Conservation (phyloP, 2,113 vertebrate species). For the Callaeas wilsoni region DNA sequence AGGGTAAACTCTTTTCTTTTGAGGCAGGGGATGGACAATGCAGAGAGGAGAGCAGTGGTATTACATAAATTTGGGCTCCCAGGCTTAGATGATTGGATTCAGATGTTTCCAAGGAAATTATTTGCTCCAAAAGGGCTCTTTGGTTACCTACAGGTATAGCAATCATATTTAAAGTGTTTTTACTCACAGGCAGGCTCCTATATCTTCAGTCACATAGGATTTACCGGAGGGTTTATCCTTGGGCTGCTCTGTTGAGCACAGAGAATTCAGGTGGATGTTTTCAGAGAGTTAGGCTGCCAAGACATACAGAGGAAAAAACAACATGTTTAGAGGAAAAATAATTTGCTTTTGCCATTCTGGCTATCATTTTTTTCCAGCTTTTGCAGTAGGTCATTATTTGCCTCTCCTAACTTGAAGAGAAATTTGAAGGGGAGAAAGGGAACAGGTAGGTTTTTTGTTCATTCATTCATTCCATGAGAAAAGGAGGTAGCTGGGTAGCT, state of each 20-base stretch:
- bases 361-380: neutral
- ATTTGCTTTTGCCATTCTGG: slow-evolving; percentile 4
- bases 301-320: neutral
- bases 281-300: slow-evolving; percentile 33
- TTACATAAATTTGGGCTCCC: neutral
- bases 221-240: slow-evolving; percentile 23
- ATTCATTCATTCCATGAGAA: neutral
- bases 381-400: neutral
- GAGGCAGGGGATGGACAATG: neutral
- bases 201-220: slow-evolving; percentile 16
- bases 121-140: slow-evolving; percentile 38
- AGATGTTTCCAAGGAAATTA: slow-evolving; percentile 42
- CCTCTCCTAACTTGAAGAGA: neutral
- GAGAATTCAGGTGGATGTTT: slow-evolving; percentile 31
- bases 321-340: slow-evolving; percentile 27
- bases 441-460: neutral
- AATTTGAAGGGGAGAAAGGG: neutral
- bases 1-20: slow-evolving; percentile 30
- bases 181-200: slow-evolving; percentile 47
- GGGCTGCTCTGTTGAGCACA: neutral
- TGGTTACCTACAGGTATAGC: slow-evolving; percentile 27
- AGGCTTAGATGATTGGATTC: slow-evolving; percentile 29
- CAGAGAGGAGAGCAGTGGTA: neutral
- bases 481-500: neutral
- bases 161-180: slow-evolving; percentile 49